Evolutionary conservation across 2,797 vertebrate genomes (phyloP).

Genomic region (Catostomus latipinnis): DNA sequence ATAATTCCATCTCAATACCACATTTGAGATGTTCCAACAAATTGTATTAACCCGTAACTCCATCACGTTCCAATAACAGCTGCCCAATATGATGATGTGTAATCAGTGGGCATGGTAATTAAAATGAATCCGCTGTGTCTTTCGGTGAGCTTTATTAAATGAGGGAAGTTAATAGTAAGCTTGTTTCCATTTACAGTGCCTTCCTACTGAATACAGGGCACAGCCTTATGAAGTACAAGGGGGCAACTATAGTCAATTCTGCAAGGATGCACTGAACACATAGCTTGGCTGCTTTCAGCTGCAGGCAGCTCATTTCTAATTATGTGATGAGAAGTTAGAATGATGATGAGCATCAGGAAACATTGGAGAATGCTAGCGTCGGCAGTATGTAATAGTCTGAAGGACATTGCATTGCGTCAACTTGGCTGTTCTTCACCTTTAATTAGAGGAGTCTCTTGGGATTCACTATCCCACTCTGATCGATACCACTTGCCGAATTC

Average conservation of each 20-base stretch:
- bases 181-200: conserved; percentile 36
- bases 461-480: conserved; percentile 33
- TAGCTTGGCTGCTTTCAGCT: conserved; percentile 7
- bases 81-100: conserved; percentile 52
- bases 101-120: conserved; percentile 52
- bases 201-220: neutral
- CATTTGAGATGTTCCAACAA: conserved; percentile 46
- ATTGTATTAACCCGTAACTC: conserved; percentile 54
- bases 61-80: conserved; percentile 50
- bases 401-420: conserved; percentile 49
- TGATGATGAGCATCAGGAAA: conserved; percentile 48
- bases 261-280: neutral
- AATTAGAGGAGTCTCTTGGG: conserved; percentile 49
- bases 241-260: conserved; percentile 3
- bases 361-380: conserved; percentile 18
- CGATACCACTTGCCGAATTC: conserved; percentile 7
- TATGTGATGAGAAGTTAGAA: conserved; percentile 35
- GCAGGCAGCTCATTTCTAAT: conserved; percentile 41
- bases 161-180: conserved; percentile 55
- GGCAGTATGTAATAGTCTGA: conserved; percentile 38
- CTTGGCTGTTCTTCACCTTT: conserved; percentile 47
- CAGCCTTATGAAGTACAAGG: conserved; percentile 13
- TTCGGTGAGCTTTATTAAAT: conserved; percentile 55
- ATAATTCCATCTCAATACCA: conserved; percentile 13
- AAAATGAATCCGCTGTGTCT: conserved; percentile 51